Conservation (phyloP, 2,113 vertebrate species). For the Prietella phreatophila region DNA sequence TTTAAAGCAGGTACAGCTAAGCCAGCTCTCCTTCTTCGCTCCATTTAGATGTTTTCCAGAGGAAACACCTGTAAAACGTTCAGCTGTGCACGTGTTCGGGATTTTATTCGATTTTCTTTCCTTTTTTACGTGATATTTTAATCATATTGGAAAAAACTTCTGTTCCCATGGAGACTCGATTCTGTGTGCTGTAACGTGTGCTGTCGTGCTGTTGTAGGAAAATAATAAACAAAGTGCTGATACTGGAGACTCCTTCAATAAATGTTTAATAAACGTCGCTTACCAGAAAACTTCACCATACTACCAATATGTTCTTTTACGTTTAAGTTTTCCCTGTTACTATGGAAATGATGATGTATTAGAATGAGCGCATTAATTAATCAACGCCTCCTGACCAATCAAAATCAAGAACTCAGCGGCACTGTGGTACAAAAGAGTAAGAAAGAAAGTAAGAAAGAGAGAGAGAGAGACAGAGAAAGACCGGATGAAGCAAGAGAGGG, state of each 20-base stretch:
- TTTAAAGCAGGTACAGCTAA: not conserved
- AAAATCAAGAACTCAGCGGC: not conserved
- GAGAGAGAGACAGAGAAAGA: too few relatives aligned
- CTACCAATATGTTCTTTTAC: not conserved
- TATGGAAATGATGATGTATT: not conserved
- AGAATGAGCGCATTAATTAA: not conserved
- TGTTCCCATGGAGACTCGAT: not conserved
- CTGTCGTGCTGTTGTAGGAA: too few relatives aligned
- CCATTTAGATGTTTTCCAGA: constrained; percentile 11
- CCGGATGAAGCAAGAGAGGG: too few relatives aligned
- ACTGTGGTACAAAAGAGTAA: not conserved
- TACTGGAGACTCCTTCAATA: not conserved
- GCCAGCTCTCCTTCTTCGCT: not conserved
- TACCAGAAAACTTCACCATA: not conserved
- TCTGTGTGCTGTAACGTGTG: not conserved
- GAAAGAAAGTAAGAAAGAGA: not conserved
- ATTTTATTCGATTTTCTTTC: not conserved
- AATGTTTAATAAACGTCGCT: not conserved
- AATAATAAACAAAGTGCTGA: not conserved
- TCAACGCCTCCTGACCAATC: not conserved
- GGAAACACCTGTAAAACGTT: constrained; percentile 23
- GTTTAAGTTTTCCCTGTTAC: not conserved
- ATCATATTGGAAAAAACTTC: too few relatives aligned
- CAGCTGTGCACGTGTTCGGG: not conserved
- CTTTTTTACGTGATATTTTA: too few relatives aligned